Base-by-base conservation (phyloP, 2,797 vertebrate genomes). In the Enteromius anoplus region DNA sequence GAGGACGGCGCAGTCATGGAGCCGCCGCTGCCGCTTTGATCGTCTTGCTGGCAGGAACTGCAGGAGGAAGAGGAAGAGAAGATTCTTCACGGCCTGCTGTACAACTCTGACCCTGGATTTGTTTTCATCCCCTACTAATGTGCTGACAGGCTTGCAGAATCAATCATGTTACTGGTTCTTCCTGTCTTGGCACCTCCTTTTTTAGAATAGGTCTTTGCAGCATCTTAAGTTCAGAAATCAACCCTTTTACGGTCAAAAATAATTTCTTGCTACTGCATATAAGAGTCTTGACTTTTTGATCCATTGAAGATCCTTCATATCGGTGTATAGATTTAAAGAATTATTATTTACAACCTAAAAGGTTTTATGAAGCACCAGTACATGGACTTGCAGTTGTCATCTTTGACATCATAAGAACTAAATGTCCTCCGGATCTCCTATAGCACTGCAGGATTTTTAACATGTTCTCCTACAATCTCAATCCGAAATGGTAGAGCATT, bases 51-150 rank as follows among this genome's bases (percentile, higher is more conserved):
- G 91, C 88, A 89, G 77, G 86, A 88, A 93, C 92, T 94, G 92
- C 88, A 88, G 86, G 87, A 89, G 83, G 93, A 94, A 93, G 91
- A 91, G 94, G 93, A 95, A 95, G 91, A 89, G 89, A 87, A 89
- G 90, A 91, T 91, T 94, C 92, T 94, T 94, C 94, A 95, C 91
- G 93, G 93, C 87, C 91, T 53, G 85, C 89, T 91, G 88, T 89
- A 92, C 88, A 83, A 91, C 90, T 86, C 90, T 86, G 88, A 90
- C 92, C 92, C 83, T 85, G 90, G 81, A 92, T 93, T 93, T 95
- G 94, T 95, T 93, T 95, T 93, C 92, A 90, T 92, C 93, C 93
- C 92, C 92, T 91, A 91, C 86, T 94, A 94, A 94, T 91, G 93
- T 89, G 93, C 90, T 95, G 94, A 94, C 93, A 95, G 90, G 89